phyloP scores from a whole-genome alignment of 2,113 vertebrate genomes.

The Micronycteris hirsuta region DNA sequence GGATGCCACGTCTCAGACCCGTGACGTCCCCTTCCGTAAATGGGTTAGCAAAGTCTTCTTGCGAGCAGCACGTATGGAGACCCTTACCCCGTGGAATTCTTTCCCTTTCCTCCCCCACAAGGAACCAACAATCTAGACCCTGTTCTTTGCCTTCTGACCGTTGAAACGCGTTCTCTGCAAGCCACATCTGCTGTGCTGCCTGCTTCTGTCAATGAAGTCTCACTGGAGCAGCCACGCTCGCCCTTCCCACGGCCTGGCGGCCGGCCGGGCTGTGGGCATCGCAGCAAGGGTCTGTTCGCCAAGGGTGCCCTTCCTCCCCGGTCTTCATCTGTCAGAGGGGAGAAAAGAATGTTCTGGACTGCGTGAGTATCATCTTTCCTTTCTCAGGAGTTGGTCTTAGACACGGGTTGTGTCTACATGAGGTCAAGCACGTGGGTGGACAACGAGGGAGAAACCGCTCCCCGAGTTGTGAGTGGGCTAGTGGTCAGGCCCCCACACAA shows the following conservation, averaged over 20 bases:
- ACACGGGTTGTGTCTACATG: neutral
- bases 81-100: rapidly evolving
- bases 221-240: neutral
- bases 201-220: neutral
- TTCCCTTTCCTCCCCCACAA: neutral
- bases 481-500: rapidly evolving
- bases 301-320: no score
- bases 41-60: neutral
- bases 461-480: rapidly evolving
- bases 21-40: neutral
- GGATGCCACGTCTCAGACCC: neutral
- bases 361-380: neutral
- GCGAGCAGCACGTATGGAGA: neutral
- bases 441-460: neutral
- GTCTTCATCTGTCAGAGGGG: neutral
- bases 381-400: neutral
- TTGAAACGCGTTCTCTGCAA: neutral
- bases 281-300: rapidly evolving
- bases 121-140: neutral
- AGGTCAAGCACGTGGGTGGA: neutral
- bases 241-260: neutral
- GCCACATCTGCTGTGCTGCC: no score
- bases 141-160: neutral
- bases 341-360: neutral
- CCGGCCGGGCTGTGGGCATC: rapidly evolving